Evolutionary conservation across 2,888 invertebrate genomes (phyloP), one percentile per base, ranked within the genome.

Genomic region (Agrilus biguttatus): DNA sequence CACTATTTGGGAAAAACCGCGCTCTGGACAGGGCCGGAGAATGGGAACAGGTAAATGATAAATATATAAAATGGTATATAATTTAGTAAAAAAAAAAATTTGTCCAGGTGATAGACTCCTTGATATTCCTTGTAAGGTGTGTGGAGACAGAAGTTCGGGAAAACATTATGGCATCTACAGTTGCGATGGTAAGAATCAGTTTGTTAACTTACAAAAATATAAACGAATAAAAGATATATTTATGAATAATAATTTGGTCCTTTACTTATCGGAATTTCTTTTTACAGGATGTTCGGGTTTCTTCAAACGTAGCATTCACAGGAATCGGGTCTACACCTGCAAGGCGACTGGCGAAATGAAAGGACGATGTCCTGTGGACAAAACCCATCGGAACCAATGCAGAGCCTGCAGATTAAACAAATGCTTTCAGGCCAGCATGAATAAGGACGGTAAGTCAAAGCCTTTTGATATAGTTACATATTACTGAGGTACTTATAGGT

Each of bases 161-260:
- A 98, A 97, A 71, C 97, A 98, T 70, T 98, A 98, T 70, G 97
- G 97, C 53, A 97, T 98, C 61, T 98, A 95, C 70, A 93, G 95
- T 61, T 98, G 97, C 65, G 97, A 98, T 73, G 97, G 97, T 91
- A 71, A 78, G 73, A 62, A 44, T 17, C 17, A 17, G 17, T 17
- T 17, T 17, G n/a, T n/a, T n/a, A n/a, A 17, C 17, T 33, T 28
- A 39, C 10, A 2, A 23, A n/a, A n/a, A n/a, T n/a, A n/a, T n/a
- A n/a, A n/a, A n/a, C n/a, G n/a, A n/a, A n/a, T n/a, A n/a, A n/a
- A n/a, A n/a, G n/a, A n/a, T n/a, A n/a, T n/a, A n/a, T n/a, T n/a
- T n/a, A n/a, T n/a, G n/a, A n/a, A n/a, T n/a, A n/a, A n/a, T n/a
- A n/a, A n/a, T n/a, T n/a, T 10, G 14, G 33, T 17, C n/a, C 33